Conservation (phyloP, 1,140 invertebrate species). For the Pteromalus puparum region DNA sequence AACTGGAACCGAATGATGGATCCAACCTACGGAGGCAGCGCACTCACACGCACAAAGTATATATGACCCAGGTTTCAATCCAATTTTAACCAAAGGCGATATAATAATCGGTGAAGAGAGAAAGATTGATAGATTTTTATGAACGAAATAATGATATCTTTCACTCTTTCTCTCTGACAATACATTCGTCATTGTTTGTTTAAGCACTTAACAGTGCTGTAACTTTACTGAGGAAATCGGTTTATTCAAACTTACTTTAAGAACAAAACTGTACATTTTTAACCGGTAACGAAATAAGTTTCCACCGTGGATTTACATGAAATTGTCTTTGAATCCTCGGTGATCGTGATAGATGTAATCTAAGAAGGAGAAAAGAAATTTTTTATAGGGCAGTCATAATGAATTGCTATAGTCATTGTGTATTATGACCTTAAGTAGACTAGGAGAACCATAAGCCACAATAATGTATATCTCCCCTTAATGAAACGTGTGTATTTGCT, state of each 20-base stretch:
- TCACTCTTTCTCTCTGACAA: neutral
- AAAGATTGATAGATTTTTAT: slow-evolving; percentile 3
- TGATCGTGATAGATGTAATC: slow-evolving; percentile 19
- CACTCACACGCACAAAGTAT: slow-evolving; percentile 95
- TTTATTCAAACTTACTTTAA: neutral
- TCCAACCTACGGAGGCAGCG: slow-evolving; percentile 89
- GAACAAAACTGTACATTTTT: slow-evolving; percentile 42
- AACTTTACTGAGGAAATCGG: slow-evolving; percentile 9
- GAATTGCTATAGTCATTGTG: slow-evolving; percentile 38
- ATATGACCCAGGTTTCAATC: slow-evolving; percentile 75
- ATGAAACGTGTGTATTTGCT: slow-evolving; percentile 18
- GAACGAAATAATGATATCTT: neutral
- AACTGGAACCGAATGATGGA: slow-evolving; percentile 97
- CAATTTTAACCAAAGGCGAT: slow-evolving; percentile 47
- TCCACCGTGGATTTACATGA: slow-evolving; percentile 24
- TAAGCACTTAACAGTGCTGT: slow-evolving; percentile 14
- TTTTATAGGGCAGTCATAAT: slow-evolving; percentile 31
- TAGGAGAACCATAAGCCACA: slow-evolving; percentile 4
- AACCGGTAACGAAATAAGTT: neutral
- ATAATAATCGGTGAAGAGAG: slow-evolving; percentile 11
- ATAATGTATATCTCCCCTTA: slow-evolving; percentile 39
- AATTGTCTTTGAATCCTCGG: slow-evolving; percentile 35
- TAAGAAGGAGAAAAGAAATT: slow-evolving; percentile 18
- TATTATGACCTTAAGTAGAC: slow-evolving; percentile 33
- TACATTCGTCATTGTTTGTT: slow-evolving; percentile 3